Percentiles rank a stretch among this genome's conserved stretches.
Conservation (phyloP, 2,113 vertebrate species). For the Centropus unirufus region DNA sequence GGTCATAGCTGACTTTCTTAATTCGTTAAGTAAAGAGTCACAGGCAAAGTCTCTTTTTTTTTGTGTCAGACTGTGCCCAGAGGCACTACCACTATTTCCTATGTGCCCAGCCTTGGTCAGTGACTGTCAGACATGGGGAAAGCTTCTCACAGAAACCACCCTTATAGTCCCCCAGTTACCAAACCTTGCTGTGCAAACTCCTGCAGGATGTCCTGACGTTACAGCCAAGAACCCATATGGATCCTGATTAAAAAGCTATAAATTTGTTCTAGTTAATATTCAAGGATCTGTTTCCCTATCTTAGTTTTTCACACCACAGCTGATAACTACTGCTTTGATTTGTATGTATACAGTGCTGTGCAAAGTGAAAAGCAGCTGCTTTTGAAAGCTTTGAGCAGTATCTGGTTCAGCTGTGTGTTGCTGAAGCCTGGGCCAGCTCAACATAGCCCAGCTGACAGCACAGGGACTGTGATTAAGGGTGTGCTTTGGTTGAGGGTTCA, state of each 20-base stretch:
- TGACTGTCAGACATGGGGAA: too few relatives aligned
- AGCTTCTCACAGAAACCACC: too few relatives aligned
- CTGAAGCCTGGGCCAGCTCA: background rate
- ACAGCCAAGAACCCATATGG: background rate
- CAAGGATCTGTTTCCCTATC: background rate
- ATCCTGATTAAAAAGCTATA: background rate
- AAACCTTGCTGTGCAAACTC: too few relatives aligned
- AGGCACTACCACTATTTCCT: too few relatives aligned
- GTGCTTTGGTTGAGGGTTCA: background rate
- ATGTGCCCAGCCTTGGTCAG: too few relatives aligned
- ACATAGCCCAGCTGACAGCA: background rate
- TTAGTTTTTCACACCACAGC: background rate
- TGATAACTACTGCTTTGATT: background rate
- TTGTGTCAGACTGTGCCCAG: too few relatives aligned
- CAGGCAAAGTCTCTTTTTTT: too few relatives aligned
- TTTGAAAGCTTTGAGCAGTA: background rate
- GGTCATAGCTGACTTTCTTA: too few relatives aligned
- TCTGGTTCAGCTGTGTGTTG: background rate
- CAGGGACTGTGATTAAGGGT: background rate
- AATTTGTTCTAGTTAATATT: background rate
- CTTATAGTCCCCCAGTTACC: too few relatives aligned
- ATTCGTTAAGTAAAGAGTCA: too few relatives aligned
- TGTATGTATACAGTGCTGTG: background rate
- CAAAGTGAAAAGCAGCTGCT: background rate
- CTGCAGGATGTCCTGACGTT: background rate